Evolutionary conservation across 2,113 vertebrate species (phyloP).

Genomic region (Odontophorus gujanensis): DNA sequence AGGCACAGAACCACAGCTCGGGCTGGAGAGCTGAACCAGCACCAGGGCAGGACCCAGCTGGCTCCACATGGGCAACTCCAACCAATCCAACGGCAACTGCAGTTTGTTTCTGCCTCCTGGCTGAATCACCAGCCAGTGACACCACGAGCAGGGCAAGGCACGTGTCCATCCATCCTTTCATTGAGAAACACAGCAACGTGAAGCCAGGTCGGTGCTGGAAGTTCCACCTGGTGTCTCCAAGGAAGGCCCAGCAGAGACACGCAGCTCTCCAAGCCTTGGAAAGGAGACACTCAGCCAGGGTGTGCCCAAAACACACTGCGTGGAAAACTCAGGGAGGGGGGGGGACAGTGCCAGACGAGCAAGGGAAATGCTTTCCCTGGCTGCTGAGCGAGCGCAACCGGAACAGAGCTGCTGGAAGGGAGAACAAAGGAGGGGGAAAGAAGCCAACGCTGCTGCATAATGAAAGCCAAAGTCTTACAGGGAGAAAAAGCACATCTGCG

Average conservation of each 20-base stretch:
- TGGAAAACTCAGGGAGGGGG: conserved; percentile 31
- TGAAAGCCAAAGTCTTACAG: neutral
- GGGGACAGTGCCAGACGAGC: conserved; percentile 43
- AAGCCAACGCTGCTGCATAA: neutral
- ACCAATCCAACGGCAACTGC: neutral
- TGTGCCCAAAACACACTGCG: conserved; percentile 54
- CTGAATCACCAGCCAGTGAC: neutral
- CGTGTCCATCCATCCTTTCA: neutral
- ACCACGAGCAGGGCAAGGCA: neutral
- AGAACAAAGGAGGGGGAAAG: neutral
- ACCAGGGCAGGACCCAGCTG: neutral
- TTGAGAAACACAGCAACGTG: neutral
- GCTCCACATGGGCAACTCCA: neutral
- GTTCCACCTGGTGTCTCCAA: neutral
- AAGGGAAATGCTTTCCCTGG: conserved; percentile 53
- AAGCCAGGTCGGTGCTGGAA: neutral
- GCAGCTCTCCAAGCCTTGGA: neutral
- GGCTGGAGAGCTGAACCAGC: neutral
- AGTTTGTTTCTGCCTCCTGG: neutral
- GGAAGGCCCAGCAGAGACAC: neutral
- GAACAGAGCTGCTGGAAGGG: neutral
- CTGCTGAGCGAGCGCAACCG: neutral
- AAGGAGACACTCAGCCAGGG: conserved; percentile 39
- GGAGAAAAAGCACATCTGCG: neutral
- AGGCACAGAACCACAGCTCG: neutral